A percentile compares a stretch with the other conserved stretches of the same genome.
phyloP scores from a whole-genome alignment of 2,113 vertebrate species.

The Camarhynchus parvulus region DNA sequence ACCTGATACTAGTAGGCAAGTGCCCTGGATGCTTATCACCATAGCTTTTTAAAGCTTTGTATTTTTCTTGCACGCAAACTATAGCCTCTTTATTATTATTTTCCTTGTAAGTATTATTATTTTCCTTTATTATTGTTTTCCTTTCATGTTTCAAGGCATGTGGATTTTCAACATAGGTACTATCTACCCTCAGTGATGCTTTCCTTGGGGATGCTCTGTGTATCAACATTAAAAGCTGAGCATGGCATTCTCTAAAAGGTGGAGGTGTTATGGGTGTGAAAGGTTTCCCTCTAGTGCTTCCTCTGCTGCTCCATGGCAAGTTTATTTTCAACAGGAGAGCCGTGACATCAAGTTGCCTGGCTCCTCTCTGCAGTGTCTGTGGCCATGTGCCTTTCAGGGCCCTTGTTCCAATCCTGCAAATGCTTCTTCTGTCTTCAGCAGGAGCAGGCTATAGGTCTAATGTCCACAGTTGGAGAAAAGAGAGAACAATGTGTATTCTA shows the following conservation, averaged over 20 bases:
- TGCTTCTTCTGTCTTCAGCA: not conserved
- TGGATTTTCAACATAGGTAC: not conserved
- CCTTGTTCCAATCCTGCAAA: not conserved
- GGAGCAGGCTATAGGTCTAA: not conserved
- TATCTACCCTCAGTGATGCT: fast-evolving
- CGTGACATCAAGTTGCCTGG: fast-evolving
- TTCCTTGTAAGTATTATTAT: not conserved
- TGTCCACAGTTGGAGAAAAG: not conserved
- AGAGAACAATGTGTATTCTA: not conserved
- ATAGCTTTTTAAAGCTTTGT: not conserved
- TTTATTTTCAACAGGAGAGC: not conserved
- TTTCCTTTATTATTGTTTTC: not conserved
- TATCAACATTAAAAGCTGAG: not conserved
- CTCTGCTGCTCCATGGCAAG: not conserved
- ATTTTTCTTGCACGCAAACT: not conserved
- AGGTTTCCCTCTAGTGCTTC: not conserved
- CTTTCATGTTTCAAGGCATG: not conserved
- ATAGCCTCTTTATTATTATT: not conserved
- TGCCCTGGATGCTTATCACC: not conserved
- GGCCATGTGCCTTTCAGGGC: fast-evolving
- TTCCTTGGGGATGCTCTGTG: not conserved
- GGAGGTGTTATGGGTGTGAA: not conserved
- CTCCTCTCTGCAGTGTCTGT: not conserved
- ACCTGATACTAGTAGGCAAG: not conserved
- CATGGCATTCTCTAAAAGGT: not conserved